These are phyloP conservation scores for Acanthis flammea DNA, from an alignment of 2,797 vertebrate species.

Conservation along the genomic window DNA sequence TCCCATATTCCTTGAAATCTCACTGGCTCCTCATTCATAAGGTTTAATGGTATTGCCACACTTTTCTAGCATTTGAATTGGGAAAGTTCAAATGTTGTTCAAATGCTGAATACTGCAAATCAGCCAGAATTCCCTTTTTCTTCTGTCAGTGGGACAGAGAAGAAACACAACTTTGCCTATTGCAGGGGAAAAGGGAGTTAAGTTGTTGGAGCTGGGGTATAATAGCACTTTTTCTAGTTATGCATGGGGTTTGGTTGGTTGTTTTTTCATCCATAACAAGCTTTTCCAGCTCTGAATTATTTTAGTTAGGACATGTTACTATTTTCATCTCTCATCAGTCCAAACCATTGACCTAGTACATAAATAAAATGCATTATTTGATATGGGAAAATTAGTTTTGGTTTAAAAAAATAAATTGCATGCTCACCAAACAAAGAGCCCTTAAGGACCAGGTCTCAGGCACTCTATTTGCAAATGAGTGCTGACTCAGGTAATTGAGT, in stretches of 20 bases:
- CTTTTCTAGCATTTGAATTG: not conserved
- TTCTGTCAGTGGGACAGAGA: not conserved
- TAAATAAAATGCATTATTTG: not conserved
- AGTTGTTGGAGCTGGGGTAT: not conserved
- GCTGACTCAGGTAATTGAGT: not conserved
- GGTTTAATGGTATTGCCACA: not conserved
- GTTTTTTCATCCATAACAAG: not conserved
- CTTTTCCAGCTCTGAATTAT: constrained; percentile 11
- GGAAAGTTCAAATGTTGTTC: not conserved
- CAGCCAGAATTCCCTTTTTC: not conserved
- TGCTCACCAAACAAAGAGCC: not conserved
- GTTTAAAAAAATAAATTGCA: not conserved
- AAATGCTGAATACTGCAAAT: not conserved
- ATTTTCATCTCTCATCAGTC: not conserved
- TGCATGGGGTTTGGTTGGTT: not conserved
- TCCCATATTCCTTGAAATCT: not conserved
- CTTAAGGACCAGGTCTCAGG: not conserved
- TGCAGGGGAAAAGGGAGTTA: not conserved
- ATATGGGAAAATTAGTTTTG: not conserved
- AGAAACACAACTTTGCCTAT: not conserved
- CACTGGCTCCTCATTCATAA: not conserved
- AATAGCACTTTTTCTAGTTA: not conserved
- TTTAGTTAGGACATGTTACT: not conserved
- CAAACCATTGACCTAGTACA: not conserved
- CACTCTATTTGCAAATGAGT: not conserved